Base-by-base conservation (phyloP, 2,888 invertebrate species). In the Selenia dentaria region DNA sequence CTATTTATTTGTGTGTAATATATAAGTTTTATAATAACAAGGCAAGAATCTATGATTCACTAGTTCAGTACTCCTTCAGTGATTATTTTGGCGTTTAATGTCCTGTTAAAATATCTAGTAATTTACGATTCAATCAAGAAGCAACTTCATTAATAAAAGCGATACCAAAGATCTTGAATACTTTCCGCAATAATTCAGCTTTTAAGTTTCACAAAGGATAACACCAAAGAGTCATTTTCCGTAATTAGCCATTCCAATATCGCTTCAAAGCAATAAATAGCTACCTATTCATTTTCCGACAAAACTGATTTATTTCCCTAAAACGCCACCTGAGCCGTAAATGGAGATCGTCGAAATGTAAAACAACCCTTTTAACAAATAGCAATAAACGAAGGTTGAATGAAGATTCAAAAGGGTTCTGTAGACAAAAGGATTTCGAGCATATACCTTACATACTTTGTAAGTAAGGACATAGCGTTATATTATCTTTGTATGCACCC, bases 271-370 rank as follows among this genome's bases (percentile, higher is more conserved):
- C 28, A 42, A 48, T 48, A 48, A 46, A 47, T 47, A n/a, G n/a
- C n/a, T n/a, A 45, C 26, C 43, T 34, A 45, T 45, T 43, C 50
- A 48, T 54, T 49, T 47, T 38, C 22, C 35, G 28, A 35, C 35
- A 22, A 50, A 60, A 60, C 57, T 58, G 53, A 67, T 70, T 63
- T 57, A 67, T 64, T 39, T 36, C 27, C 22, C 26, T 38, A 26
- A 20, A 25, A 35, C 28, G 35, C 45, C 72, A 70, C 62, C 65
- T 66, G 67, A 47, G 42, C 42, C 48, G 34, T 39, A 42, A 43
- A 54, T 47, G 50, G 44, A 54, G 44, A 45, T 51, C 41, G 36
- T 8, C 35, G 6, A 31, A 44, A 33, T 39, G 44, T 42, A 42
- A 28, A 32, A 18, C 42, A 44, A 50, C 52, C 57, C 57, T 59